These are phyloP conservation scores for Troides oblongomaculatus DNA, from an alignment of 2,888 invertebrate species.

Conservation along the genomic window DNA sequence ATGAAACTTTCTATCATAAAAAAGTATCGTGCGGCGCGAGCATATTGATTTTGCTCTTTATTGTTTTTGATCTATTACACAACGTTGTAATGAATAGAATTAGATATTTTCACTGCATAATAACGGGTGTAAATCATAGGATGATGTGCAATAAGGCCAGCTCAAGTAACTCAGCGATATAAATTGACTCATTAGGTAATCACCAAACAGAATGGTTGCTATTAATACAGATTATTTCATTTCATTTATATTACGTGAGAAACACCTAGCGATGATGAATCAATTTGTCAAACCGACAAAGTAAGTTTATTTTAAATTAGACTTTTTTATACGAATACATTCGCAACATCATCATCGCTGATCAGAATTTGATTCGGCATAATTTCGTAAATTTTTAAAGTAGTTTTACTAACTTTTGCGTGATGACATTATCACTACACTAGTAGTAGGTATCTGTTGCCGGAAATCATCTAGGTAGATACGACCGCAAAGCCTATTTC, in stretches of 20 bases:
- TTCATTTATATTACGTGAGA: neutral
- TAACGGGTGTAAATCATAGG: constrained; percentile 19
- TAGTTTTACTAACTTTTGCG: too few species aligned
- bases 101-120: constrained; percentile 23
- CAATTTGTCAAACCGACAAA: neutral
- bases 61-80: constrained; percentile 34
- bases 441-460: too few species aligned
- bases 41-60: constrained; percentile 37
- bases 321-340: neutral
- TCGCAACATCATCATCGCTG: neutral
- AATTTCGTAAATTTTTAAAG: too few species aligned
- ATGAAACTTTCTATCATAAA: constrained; percentile 38
- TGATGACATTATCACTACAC: too few species aligned
- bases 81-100: constrained; percentile 32
- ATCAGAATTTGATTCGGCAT: neutral
- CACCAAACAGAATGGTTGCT: constrained; percentile 1
- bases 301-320: neutral
- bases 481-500: too few species aligned
- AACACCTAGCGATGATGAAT: neutral
- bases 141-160: constrained; percentile 17
- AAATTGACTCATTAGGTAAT: constrained; percentile 18
- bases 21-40: constrained; percentile 34
- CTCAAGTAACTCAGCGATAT: neutral
- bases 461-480: too few species aligned
- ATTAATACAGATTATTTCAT: constrained; percentile 10